Evolutionary conservation across 2,113 vertebrate genomes (phyloP).

Genomic region (Scomber scombrus): DNA sequence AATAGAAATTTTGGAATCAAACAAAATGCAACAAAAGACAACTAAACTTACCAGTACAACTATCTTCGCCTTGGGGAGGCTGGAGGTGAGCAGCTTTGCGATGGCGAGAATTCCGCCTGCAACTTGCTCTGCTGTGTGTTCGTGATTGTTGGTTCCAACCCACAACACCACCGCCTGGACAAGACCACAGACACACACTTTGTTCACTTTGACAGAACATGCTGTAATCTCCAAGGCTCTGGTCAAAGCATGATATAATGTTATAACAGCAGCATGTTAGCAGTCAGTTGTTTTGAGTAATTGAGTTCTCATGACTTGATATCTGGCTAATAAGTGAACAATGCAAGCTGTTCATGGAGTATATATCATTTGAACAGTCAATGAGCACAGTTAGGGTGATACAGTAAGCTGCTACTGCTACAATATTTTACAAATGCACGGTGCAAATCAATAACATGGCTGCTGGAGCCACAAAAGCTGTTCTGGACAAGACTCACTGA

Average conservation of each 20-base stretch:
- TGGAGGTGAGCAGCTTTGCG: conserved; percentile 89
- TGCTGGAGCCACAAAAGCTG: neutral
- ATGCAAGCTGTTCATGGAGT: no score
- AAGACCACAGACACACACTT: conserved; percentile 35
- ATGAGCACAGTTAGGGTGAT: neutral
- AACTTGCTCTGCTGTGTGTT: conserved; percentile 95
- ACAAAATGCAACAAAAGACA: neutral
- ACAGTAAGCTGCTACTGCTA: neutral
- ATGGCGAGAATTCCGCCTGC: conserved; percentile 94
- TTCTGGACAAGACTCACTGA: neutral
- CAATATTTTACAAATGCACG: neutral
- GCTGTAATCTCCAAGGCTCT: neutral
- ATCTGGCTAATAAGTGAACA: neutral
- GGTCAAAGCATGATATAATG: neutral
- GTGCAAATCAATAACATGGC: neutral
- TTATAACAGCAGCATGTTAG: neutral
- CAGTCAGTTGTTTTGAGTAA: neutral
- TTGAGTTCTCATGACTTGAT: neutral
- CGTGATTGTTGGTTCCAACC: conserved; percentile 97
- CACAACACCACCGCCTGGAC: conserved; percentile 94
- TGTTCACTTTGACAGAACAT: conserved; percentile 1
- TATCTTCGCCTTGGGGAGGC: conserved; percentile 93
- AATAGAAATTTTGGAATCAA: neutral
- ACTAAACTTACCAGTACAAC: conserved; percentile 90
- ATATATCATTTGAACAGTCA: no score